Percentiles rank a stretch among this genome's conserved stretches.
These are phyloP conservation scores for Ceratosolen solmsi DNA, from an alignment of 1,140 invertebrate genomes.

Conservation along the genomic window DNA sequence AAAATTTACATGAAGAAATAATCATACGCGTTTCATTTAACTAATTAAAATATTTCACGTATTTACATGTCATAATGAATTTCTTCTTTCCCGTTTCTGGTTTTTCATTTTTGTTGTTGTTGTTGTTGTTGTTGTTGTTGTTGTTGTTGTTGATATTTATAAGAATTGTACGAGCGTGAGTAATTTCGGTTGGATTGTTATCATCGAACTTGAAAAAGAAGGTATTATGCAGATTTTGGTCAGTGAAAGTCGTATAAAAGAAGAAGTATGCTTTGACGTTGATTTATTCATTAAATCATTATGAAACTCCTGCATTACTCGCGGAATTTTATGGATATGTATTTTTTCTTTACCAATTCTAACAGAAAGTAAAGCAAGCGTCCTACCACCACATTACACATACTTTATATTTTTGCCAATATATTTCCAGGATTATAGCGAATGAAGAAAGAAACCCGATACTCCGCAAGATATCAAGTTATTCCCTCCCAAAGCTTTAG, in stretches of 20 bases:
- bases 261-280: constrained; percentile 23
- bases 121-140: no score
- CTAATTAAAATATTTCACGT: no score
- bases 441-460: constrained; percentile 51
- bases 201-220: background rate
- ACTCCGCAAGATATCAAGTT: constrained; percentile 60
- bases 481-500: constrained; percentile 53
- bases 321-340: constrained; percentile 19
- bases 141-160: no score
- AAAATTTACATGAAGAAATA: no score
- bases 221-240: constrained; percentile 35
- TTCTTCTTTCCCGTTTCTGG: no score
- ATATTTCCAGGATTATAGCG: constrained; percentile 40
- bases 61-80: no score
- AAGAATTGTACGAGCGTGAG: background rate
- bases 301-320: constrained; percentile 18
- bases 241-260: constrained; percentile 14
- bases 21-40: no score
- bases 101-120: background rate
- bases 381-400: constrained; percentile 27
- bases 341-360: constrained; percentile 5
- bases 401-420: constrained; percentile 47
- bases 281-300: constrained; percentile 51
- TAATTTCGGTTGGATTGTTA: constrained; percentile 15
- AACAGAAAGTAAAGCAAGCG: constrained; percentile 29